Conservation (phyloP, 2,797 vertebrate genomes). For the Sebastes oblongus region DNA sequence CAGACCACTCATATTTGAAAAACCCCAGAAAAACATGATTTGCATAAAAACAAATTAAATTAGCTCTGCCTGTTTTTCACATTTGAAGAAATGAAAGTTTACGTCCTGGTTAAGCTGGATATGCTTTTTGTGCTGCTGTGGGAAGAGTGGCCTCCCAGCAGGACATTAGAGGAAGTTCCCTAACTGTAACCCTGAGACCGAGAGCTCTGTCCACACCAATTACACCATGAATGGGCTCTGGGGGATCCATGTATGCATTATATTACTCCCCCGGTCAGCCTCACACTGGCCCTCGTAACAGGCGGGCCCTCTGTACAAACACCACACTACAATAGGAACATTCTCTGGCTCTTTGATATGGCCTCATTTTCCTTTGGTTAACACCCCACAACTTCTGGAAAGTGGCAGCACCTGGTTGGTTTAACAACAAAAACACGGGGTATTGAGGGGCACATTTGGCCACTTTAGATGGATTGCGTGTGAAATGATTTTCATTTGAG, state of each 20-base stretch:
- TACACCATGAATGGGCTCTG: constrained; percentile 78
- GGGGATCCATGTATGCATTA: constrained; percentile 79
- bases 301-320: constrained; percentile 72
- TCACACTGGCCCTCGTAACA: constrained; percentile 64
- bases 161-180: constrained; percentile 71
- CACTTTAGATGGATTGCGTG: not conserved
- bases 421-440: constrained; percentile 45
- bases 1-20: not conserved
- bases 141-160: constrained; percentile 63
- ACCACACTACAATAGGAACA: constrained; percentile 75
- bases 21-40: not conserved
- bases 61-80: not conserved
- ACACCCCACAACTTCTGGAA: constrained; percentile 77
- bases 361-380: constrained; percentile 71
- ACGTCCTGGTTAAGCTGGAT: not conserved
- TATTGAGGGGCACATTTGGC: constrained; percentile 50
- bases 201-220: constrained; percentile 81
- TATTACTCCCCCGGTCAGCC: constrained; percentile 75
- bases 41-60: not conserved
- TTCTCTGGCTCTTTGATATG: constrained; percentile 77
- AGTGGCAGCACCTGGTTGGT: constrained; percentile 60
- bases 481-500: not conserved
- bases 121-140: constrained; percentile 38
- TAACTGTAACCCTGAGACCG: constrained; percentile 74
- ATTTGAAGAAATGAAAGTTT: not conserved